Evolutionary conservation across 2,797 vertebrate genomes (phyloP).

Genomic region (Acropternis orthonyx): DNA sequence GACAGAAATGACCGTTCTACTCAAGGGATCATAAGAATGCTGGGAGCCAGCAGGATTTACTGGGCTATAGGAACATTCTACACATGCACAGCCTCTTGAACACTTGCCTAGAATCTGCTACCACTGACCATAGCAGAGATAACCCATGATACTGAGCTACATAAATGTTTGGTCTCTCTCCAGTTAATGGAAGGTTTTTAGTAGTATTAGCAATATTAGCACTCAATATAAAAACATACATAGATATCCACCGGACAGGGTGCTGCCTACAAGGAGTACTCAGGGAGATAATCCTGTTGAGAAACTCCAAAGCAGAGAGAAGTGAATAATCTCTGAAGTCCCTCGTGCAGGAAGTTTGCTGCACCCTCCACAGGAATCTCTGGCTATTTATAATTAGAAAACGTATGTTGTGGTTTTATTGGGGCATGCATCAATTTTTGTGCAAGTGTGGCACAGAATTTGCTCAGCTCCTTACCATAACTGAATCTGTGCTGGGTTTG

Average conservation of each 20-base stretch:
- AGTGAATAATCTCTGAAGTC: background rate
- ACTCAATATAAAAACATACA: background rate
- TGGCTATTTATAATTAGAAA: background rate
- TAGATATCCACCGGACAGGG: background rate
- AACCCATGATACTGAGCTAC: fast-evolving
- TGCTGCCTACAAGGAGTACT: background rate
- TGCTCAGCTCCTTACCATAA: background rate
- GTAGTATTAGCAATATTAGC: background rate
- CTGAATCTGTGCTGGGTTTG: background rate
- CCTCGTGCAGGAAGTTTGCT: background rate
- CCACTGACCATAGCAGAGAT: background rate
- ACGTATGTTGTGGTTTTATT: background rate
- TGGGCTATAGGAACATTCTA: background rate
- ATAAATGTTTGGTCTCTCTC: background rate
- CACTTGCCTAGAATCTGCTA: background rate
- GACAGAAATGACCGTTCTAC: background rate
- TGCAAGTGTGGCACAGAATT: background rate
- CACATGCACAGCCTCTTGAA: background rate
- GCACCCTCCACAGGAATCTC: background rate
- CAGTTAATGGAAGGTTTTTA: background rate
- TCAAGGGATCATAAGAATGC: background rate
- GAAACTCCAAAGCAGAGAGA: background rate
- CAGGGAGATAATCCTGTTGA: background rate
- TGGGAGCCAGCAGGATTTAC: background rate
- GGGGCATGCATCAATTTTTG: background rate